A percentile compares a stretch with the other conserved stretches of the same genome.
Evolutionary conservation across 1,140 invertebrate genomes (phyloP).

Genomic region (Neomicropteryx cornuta): DNA sequence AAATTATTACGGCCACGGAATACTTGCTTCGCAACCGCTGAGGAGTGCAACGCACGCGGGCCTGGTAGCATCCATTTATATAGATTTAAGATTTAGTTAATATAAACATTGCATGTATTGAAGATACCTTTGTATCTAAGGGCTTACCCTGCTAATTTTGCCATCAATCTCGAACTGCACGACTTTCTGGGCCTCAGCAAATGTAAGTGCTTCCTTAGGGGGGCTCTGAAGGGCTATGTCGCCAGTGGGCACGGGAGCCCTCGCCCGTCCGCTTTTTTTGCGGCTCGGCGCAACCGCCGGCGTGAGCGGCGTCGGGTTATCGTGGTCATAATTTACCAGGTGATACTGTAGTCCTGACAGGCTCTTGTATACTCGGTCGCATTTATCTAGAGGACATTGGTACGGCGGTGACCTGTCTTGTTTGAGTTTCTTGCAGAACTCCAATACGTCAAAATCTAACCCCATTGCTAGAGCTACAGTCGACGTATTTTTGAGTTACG

Average conservation of each 20-base stretch:
- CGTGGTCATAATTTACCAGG: constrained; percentile 73
- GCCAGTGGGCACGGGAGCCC: constrained; percentile 34
- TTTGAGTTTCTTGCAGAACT: constrained; percentile 71
- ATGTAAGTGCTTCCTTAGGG: constrained; percentile 52
- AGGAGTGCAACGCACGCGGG: too few relatives aligned
- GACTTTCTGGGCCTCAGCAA: constrained; percentile 68
- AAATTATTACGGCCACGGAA: too few relatives aligned
- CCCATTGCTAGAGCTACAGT: too few relatives aligned
- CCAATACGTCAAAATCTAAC: constrained; percentile 71
- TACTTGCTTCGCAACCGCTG: too few relatives aligned
- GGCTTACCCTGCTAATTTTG: constrained; percentile 44
- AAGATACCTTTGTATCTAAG: neutral
- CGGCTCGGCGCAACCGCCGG: constrained; percentile 33
- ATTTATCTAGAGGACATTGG: constrained; percentile 71
- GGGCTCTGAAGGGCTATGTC: constrained; percentile 37
- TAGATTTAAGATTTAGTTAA: too few relatives aligned
- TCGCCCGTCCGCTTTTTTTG: constrained; percentile 38
- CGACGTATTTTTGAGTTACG: too few relatives aligned
- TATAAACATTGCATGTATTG: too few relatives aligned
- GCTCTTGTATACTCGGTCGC: constrained; percentile 76
- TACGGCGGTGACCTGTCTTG: constrained; percentile 72
- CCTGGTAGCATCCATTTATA: too few relatives aligned
- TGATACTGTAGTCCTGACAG: constrained; percentile 78
- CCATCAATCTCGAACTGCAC: constrained; percentile 79
- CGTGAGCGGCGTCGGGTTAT: constrained; percentile 47